Percentiles rank a stretch among this genome's conserved stretches.
phyloP scores from a whole-genome alignment of 2,888 invertebrate genomes.

The Neoaliturus tenellus region DNA sequence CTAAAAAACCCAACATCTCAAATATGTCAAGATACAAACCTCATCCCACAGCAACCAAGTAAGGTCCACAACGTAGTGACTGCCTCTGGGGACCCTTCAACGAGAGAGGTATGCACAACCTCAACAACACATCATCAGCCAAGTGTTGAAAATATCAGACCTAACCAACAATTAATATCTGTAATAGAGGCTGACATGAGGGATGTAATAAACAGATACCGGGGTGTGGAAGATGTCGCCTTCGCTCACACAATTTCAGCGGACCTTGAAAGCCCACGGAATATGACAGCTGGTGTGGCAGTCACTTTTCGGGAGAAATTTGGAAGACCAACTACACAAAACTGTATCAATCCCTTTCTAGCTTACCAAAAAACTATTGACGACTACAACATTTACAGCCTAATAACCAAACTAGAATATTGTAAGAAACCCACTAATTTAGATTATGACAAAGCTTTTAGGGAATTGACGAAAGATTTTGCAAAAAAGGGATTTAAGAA shows the following conservation, averaged over 20 bases:
- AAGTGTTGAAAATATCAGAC: too few species aligned
- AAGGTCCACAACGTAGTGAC: too few species aligned
- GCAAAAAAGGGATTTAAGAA: not conserved
- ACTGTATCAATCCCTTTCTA: not conserved
- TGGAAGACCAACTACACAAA: not conserved
- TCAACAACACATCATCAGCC: too few species aligned
- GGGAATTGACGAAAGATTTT: not conserved
- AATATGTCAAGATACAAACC: too few species aligned
- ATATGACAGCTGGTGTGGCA: slow-evolving; percentile 17
- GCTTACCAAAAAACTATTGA: not conserved
- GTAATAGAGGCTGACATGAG: not conserved
- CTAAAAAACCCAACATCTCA: too few species aligned
- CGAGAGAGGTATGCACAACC: too few species aligned
- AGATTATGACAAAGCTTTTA: not conserved
- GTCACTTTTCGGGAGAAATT: not conserved
- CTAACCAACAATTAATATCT: not conserved
- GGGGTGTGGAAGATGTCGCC: not conserved
- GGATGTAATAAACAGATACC: not conserved
- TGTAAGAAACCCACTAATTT: not conserved
- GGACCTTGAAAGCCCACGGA: not conserved
- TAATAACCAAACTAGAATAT: not conserved
- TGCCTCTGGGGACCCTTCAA: too few species aligned
- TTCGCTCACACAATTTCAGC: slow-evolving; percentile 17
- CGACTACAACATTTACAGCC: not conserved
- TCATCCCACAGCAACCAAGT: too few species aligned